Evolutionary conservation across 2,888 invertebrate species (phyloP), one percentile per base, ranked within the genome.

Genomic region (Idaea dimidiata): DNA sequence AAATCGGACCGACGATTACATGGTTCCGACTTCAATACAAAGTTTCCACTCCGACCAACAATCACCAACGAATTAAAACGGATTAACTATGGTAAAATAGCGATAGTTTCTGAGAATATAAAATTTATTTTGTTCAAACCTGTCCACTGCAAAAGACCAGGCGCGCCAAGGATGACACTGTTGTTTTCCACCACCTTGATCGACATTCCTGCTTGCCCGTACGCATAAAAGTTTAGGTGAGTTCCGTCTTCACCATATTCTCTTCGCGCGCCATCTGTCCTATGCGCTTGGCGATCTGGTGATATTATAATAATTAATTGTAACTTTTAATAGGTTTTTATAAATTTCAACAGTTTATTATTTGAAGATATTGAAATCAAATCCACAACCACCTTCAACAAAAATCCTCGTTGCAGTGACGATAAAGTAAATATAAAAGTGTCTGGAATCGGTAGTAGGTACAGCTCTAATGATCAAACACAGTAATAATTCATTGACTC

Each of bases 131-230:
- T 2, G 14, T 14, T 8, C 14, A 43, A 43, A 85, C 94, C 95
- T 70, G 91, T 89, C 94, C 94, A 95, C 59, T 94, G 93, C 61
- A 89, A 80, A n/a, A 94, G 84, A 0, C 95, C 95, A 3, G 95
- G 95, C 0, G 94, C 94, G 4, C 95, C 95, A 16, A 94, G 76
- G 6, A 94, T 77, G 16, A 94, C 70, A 60, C 87, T 88, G 31
- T 83, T 81, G 43, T 81, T 78, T 1, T 84, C 84, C 0, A 91
- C 84, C 3, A 93, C 88, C 65, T 93, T 93, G 2, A 89, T 73
- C 0, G 94, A 91, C 69, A 93, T 88, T 2, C 94, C 94, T 0
- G 88, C 87, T 76, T 93, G 88, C 0, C 93, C 94, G 63, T 93
- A 91, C 0, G 91, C 93, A 69, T 92, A 93, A 72, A 84, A 89